Percentiles rank a stretch among this genome's conserved stretches.
Conservation (phyloP, 2,888 invertebrate species). For the Ashinkailepas kermadecensis region DNA sequence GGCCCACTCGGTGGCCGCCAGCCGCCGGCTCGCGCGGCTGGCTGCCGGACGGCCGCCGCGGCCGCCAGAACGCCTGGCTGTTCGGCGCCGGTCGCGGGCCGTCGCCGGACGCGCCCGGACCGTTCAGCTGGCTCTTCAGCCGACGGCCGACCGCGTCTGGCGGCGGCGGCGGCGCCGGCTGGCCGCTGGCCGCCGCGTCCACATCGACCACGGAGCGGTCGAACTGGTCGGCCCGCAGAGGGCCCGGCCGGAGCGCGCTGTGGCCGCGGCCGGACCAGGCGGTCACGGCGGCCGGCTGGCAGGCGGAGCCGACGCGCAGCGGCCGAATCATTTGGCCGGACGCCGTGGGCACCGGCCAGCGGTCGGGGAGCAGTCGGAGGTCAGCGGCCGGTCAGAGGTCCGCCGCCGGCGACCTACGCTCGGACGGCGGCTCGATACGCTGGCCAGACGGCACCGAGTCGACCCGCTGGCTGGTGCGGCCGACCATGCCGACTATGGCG, state of each 20-base stretch:
- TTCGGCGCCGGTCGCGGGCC: not conserved
- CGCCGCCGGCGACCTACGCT: too few relatives aligned
- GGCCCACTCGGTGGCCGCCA: not conserved
- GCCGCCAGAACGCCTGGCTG: not conserved
- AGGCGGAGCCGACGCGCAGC: not conserved
- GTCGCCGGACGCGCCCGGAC: not conserved
- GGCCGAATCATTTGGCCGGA: not conserved
- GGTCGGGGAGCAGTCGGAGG: too few relatives aligned
- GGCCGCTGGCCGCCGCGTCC: not conserved
- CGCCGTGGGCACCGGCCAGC: too few relatives aligned
- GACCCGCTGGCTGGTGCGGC: slow-evolving; percentile 4
- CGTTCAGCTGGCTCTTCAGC: not conserved
- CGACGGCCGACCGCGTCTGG: not conserved
- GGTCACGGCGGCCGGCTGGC: not conserved
- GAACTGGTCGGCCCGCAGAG: not conserved
- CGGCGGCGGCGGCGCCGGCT: not conserved
- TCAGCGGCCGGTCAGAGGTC: too few relatives aligned
- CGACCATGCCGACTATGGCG: slow-evolving; percentile 9
- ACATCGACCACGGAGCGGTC: not conserved
- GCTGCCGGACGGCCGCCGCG: too few relatives aligned
- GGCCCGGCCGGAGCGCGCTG: not conserved
- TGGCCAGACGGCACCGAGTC: not conserved
- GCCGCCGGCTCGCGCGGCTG: not conserved
- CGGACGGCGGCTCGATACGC: not conserved
- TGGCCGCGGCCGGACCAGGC: not conserved